phyloP scores from a whole-genome alignment of 2,797 vertebrate genomes.

The Sparidentex hasta region DNA sequence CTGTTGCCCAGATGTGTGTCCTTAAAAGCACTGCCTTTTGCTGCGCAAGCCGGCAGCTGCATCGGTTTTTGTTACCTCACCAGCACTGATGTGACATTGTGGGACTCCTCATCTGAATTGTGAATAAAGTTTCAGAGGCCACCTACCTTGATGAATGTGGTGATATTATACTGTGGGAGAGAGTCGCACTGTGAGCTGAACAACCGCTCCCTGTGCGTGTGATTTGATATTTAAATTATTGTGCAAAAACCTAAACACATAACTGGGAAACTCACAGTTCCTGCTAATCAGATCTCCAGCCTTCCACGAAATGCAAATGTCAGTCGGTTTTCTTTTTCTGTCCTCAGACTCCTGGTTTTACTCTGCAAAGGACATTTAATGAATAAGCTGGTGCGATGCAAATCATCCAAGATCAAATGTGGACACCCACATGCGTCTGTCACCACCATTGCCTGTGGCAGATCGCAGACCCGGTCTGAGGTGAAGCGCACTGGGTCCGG shows the following conservation, averaged over 20 bases:
- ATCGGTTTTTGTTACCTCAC: not conserved
- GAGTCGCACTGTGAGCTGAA: not conserved
- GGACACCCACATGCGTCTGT: slow-evolving; percentile 33
- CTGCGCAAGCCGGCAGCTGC: slow-evolving; percentile 35
- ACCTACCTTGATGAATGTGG: slow-evolving; percentile 1
- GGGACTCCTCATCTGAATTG: slow-evolving; percentile 1
- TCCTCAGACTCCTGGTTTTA: not conserved
- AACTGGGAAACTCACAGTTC: slow-evolving; percentile 26
- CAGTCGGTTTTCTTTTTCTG: not conserved
- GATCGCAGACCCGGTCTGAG: slow-evolving; percentile 19
- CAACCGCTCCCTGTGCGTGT: slow-evolving; percentile 46
- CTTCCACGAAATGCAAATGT: not conserved
- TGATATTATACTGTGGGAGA: slow-evolving; percentile 23
- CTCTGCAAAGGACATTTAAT: slow-evolving; percentile 6
- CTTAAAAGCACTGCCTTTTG: slow-evolving; percentile 43
- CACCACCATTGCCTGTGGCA: slow-evolving; percentile 13
- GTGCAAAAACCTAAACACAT: slow-evolving; percentile 17
- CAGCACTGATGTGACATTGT: not conserved
- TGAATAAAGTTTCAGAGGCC: slow-evolving; percentile 14
- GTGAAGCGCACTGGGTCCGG: slow-evolving; percentile 29
- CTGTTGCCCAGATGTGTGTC: slow-evolving; percentile 56
- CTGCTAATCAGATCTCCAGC: slow-evolving; percentile 15
- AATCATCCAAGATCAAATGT: slow-evolving; percentile 49
- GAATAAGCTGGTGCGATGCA: slow-evolving; percentile 16
- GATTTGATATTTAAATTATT: slow-evolving; percentile 40